Percentiles rank a stretch among this genome's conserved stretches.
These are phyloP conservation scores for Melipona quadrifasciata DNA, from an alignment of 1,140 invertebrate species.

Conservation along the genomic window DNA sequence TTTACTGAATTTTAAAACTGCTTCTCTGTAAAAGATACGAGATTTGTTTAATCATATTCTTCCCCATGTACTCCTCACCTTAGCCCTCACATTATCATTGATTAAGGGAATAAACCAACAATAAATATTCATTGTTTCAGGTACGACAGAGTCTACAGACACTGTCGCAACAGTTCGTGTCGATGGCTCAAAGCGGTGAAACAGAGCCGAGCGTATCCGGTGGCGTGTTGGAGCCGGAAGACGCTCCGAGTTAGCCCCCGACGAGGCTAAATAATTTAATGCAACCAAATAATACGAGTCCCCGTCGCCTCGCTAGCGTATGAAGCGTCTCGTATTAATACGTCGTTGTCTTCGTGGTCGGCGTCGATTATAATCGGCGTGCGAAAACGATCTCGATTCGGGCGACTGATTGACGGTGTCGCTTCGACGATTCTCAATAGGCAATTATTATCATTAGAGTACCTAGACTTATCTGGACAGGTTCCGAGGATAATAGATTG, in stretches of 20 bases:
- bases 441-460: slow-evolving; percentile 64
- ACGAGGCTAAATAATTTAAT: slow-evolving; percentile 54
- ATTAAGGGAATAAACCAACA: background rate
- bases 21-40: background rate
- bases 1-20: too few relatives aligned
- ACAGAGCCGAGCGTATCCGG: slow-evolving; percentile 64
- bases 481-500: slow-evolving; percentile 40
- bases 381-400: background rate
- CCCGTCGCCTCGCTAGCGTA: slow-evolving; percentile 72
- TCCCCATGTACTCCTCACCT: too few relatives aligned
- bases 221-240: slow-evolving; percentile 69
- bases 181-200: slow-evolving; percentile 70
- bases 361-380: slow-evolving; percentile 1
- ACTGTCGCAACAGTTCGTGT: slow-evolving; percentile 76
- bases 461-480: slow-evolving; percentile 56
- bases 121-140: slow-evolving; percentile 51
- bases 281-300: slow-evolving; percentile 67
- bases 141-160: slow-evolving; percentile 77
- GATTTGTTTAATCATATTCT: background rate
- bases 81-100: background rate
- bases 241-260: slow-evolving; percentile 77
- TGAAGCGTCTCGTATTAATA: slow-evolving; percentile 70
- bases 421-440: slow-evolving; percentile 47
- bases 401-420: slow-evolving; percentile 30
- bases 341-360: slow-evolving; percentile 48